These are phyloP conservation scores for Enchytraeus crypticus DNA, from an alignment of 2,888 invertebrate species.

Conservation along the genomic window DNA sequence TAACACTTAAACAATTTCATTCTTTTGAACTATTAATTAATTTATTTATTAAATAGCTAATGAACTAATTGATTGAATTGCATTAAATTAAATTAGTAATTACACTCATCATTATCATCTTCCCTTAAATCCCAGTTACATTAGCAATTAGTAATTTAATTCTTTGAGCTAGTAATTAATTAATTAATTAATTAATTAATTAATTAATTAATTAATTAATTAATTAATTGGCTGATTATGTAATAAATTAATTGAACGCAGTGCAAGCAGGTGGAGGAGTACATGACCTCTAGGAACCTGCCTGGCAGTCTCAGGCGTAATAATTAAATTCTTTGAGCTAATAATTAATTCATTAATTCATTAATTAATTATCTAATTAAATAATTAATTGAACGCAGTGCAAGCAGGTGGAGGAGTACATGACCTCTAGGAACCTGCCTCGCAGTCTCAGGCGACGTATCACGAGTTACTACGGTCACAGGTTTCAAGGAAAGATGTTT, in stretches of 20 bases:
- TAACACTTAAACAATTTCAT: no score
- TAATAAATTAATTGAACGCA: no score
- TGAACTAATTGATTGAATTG: no score
- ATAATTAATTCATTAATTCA: background rate
- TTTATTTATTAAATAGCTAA: no score
- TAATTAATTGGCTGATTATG: no score
- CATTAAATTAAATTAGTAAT: background rate
- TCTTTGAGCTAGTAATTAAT: background rate
- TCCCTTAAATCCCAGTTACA: no score
- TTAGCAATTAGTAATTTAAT: background rate
- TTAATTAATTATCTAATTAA: no score
- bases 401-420: conserved; percentile 98
- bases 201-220: no score
- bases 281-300: no score
- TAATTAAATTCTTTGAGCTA: background rate
- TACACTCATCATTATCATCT: no score
- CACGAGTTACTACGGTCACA: conserved; percentile 95
- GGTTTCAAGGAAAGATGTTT: conserved; percentile 98
- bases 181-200: no score
- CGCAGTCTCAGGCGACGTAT: conserved; percentile 90
- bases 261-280: background rate
- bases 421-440: conserved; percentile 93
- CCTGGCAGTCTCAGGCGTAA: background rate
- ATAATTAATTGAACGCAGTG: conserved; percentile 56
- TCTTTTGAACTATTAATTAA: no score